Conservation (phyloP, 1,140 invertebrate genomes). For the Ooceraea biroi region DNA sequence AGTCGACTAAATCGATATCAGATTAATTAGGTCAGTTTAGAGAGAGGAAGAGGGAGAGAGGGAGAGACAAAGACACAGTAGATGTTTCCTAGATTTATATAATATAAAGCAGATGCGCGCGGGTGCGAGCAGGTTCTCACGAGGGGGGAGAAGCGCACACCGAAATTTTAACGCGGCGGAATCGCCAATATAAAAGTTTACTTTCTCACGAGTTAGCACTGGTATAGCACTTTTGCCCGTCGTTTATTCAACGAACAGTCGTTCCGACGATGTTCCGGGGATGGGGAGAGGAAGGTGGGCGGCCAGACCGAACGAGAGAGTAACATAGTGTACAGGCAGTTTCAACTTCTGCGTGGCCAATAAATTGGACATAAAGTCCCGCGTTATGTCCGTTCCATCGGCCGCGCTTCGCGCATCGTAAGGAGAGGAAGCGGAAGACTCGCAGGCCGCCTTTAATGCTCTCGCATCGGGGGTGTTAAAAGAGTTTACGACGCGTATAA, state of each 20-base stretch:
- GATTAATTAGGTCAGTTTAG: too few relatives aligned
- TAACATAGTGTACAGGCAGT: slow-evolving; percentile 55
- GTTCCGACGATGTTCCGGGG: slow-evolving; percentile 1
- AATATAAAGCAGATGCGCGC: neutral
- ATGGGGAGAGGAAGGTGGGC: too few relatives aligned
- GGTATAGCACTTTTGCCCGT: slow-evolving; percentile 26
- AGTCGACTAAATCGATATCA: too few relatives aligned
- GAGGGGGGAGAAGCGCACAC: neutral
- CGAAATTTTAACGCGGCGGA: slow-evolving; percentile 40
- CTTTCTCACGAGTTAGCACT: slow-evolving; percentile 2
- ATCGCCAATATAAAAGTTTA: slow-evolving; percentile 49
- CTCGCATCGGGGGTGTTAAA: slow-evolving; percentile 54
- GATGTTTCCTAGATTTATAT: neutral
- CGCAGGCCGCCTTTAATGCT: slow-evolving; percentile 62
- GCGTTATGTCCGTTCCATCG: slow-evolving; percentile 36
- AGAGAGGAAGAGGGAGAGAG: too few relatives aligned
- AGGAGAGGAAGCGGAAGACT: slow-evolving; percentile 55
- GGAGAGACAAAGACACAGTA: neutral
- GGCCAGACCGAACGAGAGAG: too few relatives aligned
- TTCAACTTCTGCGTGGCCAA: slow-evolving; percentile 55
- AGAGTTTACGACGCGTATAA: slow-evolving; percentile 66
- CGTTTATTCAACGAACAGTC: slow-evolving; percentile 63
- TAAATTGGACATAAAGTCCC: slow-evolving; percentile 67
- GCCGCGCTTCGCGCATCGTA: slow-evolving; percentile 54
- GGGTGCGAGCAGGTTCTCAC: neutral